Evolutionary conservation across 1,140 invertebrate species (phyloP), one percentile per base, ranked within the genome.

Genomic region (Drosophila athabasca): DNA sequence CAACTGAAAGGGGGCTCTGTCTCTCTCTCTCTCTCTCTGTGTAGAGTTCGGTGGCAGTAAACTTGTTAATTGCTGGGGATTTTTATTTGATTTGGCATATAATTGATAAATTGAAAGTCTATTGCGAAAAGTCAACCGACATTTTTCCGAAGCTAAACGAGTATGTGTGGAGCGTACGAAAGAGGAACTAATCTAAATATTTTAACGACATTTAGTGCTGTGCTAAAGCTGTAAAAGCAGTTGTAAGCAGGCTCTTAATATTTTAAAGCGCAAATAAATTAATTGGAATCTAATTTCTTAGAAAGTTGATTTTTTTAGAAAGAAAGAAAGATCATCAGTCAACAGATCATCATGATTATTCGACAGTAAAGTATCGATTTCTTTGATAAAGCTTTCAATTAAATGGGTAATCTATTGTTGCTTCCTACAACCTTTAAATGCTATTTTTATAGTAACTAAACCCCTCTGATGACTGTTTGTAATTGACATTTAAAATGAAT

Each of bases 81-180:
- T 62, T 72, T 51, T 66, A 75, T 75, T 75, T 75, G 70, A 75
- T 75, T 75, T 75, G 53, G 54, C 71, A 75, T 74, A 41, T 74
- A 57, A 75, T 75, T 58, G 71, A 75, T 66, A 66, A 75, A 70
- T 41, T 67, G 52, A 50, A 66, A 57, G 39, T 67, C 24, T 26
- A 44, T 58, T 67, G 62, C 53, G 62, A 70, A 70, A 74, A 66
- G 74, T 52, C 53, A 29, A 53, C 53, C 58, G 59, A 75, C 62
- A 75, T 75, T 65, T 65, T 55, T 15, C 29, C 49, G 52, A 43
- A 52, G 50, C 57, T 29, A 17, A 50, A 50, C 29, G 29, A 8
- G 29, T 31, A 31, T n/a, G n/a, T 29, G 8, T 3, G 46, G 35
- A 72, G 55, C 19, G 7, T 29, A 26, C 51, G 70, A 51, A 73